Conservation (phyloP, 1,140 invertebrate species). For the Cheumatopsyche charites region DNA sequence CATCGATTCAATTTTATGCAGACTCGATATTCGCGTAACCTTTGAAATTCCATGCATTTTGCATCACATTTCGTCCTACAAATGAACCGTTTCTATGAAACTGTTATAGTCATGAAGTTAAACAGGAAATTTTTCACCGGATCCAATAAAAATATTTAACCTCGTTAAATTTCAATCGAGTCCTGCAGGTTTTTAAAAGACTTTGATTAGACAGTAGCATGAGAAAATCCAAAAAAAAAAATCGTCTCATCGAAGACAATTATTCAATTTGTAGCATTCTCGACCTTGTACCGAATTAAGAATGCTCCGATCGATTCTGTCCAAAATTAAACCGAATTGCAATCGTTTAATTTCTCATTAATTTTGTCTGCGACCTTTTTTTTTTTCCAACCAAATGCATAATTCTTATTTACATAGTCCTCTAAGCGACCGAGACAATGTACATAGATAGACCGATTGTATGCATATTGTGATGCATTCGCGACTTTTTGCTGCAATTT, state of each 20-base stretch:
- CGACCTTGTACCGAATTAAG: neutral
- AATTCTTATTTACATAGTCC: constrained; percentile 7
- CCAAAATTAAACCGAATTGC: neutral
- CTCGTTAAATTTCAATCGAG: too few species aligned
- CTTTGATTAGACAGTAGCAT: neutral
- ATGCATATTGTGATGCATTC: neutral
- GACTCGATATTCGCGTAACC: too few species aligned
- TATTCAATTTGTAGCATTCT: neutral
- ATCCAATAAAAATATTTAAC: too few species aligned
- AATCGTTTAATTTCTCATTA: constrained; percentile 9
- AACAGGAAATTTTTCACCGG: too few species aligned
- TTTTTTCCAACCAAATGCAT: too few species aligned
- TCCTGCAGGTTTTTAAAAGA: neutral
- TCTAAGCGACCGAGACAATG: neutral
- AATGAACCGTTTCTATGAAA: too few species aligned
- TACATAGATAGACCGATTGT: neutral
- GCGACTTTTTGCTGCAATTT: too few species aligned
- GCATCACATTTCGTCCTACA: too few species aligned
- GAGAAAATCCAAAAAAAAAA: too few species aligned
- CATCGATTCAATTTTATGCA: too few species aligned
- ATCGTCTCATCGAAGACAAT: neutral
- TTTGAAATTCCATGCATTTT: too few species aligned
- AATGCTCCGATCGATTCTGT: neutral
- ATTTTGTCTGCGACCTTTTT: constrained; percentile 17
- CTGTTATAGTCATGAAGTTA: too few species aligned